phyloP scores from a whole-genome alignment of 2,888 invertebrate species.

The Trissonchulus sp. region DNA sequence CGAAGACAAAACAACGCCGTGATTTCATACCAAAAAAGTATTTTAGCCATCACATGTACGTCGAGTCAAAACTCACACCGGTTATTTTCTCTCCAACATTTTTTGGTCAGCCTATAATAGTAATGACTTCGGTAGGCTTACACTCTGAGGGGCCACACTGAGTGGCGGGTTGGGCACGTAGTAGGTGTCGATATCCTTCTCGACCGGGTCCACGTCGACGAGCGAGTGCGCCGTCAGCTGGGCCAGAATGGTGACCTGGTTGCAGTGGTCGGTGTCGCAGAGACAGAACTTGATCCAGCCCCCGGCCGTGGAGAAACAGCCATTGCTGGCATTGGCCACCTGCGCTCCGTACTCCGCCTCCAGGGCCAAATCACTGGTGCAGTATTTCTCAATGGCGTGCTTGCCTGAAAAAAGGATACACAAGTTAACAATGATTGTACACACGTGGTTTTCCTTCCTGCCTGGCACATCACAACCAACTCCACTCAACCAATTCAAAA shows the following conservation, averaged over 20 bases:
- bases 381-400: slow-evolving; percentile 45
- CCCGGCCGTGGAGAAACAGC: slow-evolving; percentile 34
- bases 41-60: too few species aligned
- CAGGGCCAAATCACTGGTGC: slow-evolving; percentile 41
- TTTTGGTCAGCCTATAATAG: too few species aligned
- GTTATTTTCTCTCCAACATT: too few species aligned
- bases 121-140: too few species aligned
- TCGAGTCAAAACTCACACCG: too few species aligned
- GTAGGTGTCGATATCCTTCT: background rate
- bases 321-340: slow-evolving; percentile 36
- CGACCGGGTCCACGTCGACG: background rate
- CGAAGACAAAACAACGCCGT: too few species aligned
- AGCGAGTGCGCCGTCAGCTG: slow-evolving; percentile 9
- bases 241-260: slow-evolving; percentile 36
- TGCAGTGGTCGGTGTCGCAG: slow-evolving; percentile 41
- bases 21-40: too few species aligned
- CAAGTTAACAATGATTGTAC: too few species aligned
- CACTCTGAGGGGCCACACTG: background rate
- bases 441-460: too few species aligned
- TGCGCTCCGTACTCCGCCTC: slow-evolving; percentile 39
- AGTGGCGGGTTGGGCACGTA: background rate
- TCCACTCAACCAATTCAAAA: background rate
- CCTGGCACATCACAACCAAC: too few species aligned
- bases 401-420: slow-evolving; percentile 36
- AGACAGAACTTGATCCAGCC: slow-evolving; percentile 38